Conservation (phyloP, 2,888 invertebrate genomes). For the Acanthosoma haemorrhoidale region DNA sequence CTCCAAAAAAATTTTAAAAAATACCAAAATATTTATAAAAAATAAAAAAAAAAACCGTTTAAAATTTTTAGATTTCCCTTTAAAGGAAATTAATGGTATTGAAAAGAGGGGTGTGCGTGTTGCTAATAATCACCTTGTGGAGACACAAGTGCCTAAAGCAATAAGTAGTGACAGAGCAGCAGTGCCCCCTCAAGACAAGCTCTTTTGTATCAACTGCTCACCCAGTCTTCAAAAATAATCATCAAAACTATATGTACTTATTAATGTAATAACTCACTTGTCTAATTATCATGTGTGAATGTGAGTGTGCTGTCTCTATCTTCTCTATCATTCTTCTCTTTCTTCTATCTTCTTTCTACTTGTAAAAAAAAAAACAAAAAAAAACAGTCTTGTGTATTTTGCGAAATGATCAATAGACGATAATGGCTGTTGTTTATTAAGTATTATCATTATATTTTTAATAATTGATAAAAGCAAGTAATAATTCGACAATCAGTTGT, state of each 20-base stretch:
- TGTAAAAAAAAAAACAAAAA: neutral
- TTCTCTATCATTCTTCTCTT: slow-evolving; percentile 17
- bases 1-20: slow-evolving; percentile 28
- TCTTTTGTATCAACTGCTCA: slow-evolving; percentile 34
- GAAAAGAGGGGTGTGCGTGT: slow-evolving; percentile 31
- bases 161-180: slow-evolving; percentile 34
- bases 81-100: neutral
- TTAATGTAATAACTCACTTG: slow-evolving; percentile 7
- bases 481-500: slow-evolving; percentile 40
- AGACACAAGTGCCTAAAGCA: slow-evolving; percentile 38
- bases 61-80: slow-evolving; percentile 10
- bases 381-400: slow-evolving; percentile 29
- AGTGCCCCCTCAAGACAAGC: slow-evolving; percentile 15
- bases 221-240: slow-evolving; percentile 19
- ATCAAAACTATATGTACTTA: slow-evolving; percentile 12
- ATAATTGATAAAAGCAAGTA: slow-evolving; percentile 35
- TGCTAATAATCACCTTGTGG: slow-evolving; percentile 34
- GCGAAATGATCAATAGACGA: slow-evolving; percentile 34
- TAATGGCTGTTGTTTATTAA: slow-evolving; percentile 33
- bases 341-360: slow-evolving; percentile 9
- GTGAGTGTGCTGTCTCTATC: slow-evolving; percentile 34
- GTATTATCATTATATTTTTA: slow-evolving; percentile 33
- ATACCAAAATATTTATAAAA: slow-evolving; percentile 9
- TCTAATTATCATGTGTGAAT: slow-evolving; percentile 31
- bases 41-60: slow-evolving; percentile 1